Evolutionary conservation across 2,797 vertebrate genomes (phyloP), one percentile per base, ranked within the genome.

Genomic region (Pipistrellus kuhlii): DNA sequence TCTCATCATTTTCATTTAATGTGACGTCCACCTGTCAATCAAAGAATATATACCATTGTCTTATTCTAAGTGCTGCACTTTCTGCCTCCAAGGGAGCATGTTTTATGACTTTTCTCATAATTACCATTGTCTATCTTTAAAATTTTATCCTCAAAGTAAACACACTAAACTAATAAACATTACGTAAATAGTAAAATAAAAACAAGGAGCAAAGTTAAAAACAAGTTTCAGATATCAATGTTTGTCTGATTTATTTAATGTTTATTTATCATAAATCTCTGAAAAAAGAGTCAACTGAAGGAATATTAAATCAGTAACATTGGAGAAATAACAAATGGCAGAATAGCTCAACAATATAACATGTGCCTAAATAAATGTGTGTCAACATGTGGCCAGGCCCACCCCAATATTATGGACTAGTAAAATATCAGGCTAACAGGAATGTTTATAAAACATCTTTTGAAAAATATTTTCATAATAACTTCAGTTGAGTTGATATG

Each of bases 1-100:
- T 98, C 98, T 99, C 98, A 99, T 99, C 99, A 98, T 99, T 99
- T 99, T 99, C 98, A 98, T 99, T 98, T 99, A 99, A 99, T 99
- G 99, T 99, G 99, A 98, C 98, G 98, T 98, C 98, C 98, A 99
- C 99, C 98, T 99, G 98, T 99, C 99, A 99, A 98, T 99, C 98
- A 99, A 97, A 97, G 98, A 98, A 98, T 98, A 95, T 97, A 97
- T 93, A 94, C 64, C 91, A 96, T 97, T 98, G 98, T 97, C 97
- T 97, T 97, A 94, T 96, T 96, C 96, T 97, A 97, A 98, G 97
- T 97, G 97, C 96, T 97, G 90, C 59, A 96, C 94, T 98, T 98
- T 97, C 96, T 95, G 69, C 85, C 85, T 97, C 96, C 96, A 95
- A 95, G 93, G 95, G 57, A 94, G 94, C 91, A 96, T 75, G 95